Evolutionary conservation across 2,888 invertebrate genomes (phyloP).

Genomic region (Neria commutata): DNA sequence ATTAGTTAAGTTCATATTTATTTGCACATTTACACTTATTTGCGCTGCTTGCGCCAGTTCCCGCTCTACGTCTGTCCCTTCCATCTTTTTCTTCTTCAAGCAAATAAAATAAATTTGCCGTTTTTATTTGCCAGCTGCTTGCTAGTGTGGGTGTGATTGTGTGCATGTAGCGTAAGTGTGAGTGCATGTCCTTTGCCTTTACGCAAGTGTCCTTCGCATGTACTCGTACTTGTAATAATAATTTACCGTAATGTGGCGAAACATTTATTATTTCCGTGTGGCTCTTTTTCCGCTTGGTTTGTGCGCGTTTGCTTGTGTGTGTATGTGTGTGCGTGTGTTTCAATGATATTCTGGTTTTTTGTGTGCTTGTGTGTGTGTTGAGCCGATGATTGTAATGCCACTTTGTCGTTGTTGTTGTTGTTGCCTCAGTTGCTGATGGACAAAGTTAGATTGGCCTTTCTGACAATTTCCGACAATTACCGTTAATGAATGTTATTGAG

Average conservation of each 20-base stretch:
- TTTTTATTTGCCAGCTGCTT: slow-evolving; percentile 45
- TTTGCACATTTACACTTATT: slow-evolving; percentile 24
- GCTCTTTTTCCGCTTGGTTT: slow-evolving; percentile 31
- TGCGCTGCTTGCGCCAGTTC: background rate
- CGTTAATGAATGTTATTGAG: slow-evolving; percentile 56
- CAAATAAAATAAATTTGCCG: slow-evolving; percentile 47
- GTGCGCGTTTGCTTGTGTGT: slow-evolving; percentile 14
- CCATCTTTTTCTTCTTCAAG: slow-evolving; percentile 23
- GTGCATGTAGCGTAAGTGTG: background rate
- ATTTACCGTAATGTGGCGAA: slow-evolving; percentile 51
- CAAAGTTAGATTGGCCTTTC: slow-evolving; percentile 58
- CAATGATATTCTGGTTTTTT: background rate
- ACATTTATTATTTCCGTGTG: slow-evolving; percentile 58
- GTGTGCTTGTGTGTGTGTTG: slow-evolving; percentile 4
- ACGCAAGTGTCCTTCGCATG: background rate
- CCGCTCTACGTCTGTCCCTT: background rate
- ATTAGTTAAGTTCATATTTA: slow-evolving; percentile 30
- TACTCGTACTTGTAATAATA: slow-evolving; percentile 45
- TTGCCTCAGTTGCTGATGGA: slow-evolving; percentile 41
- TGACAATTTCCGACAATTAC: slow-evolving; percentile 49
- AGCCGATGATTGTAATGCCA: background rate
- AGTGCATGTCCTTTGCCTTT: too few relatives aligned
- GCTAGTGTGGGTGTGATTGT: slow-evolving; percentile 8
- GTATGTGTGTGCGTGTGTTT: background rate
- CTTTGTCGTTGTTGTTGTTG: too few relatives aligned